Conservation (phyloP, 2,888 invertebrate species). For the Galeopsomyia nigrocyanea region DNA sequence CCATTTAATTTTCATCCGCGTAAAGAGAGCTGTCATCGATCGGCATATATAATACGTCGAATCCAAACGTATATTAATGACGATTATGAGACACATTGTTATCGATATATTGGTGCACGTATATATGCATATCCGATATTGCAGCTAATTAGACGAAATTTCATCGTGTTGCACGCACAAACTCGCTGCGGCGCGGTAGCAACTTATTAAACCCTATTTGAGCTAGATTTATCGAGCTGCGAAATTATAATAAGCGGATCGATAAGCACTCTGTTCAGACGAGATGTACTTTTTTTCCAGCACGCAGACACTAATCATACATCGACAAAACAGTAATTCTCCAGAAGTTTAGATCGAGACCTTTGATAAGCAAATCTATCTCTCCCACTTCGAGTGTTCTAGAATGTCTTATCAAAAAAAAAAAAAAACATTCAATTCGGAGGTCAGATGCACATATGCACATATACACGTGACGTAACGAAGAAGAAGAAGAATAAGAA, state of each 20-base stretch:
- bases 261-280: background rate
- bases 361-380: constrained; percentile 13
- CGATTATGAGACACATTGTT: too few relatives aligned
- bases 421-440: constrained; percentile 29
- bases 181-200: background rate
- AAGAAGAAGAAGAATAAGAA: background rate
- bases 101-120: too few relatives aligned
- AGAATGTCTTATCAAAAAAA: constrained; percentile 28
- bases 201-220: constrained; percentile 19
- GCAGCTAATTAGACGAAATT: too few relatives aligned
- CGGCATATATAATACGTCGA: too few relatives aligned
- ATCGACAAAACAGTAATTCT: background rate
- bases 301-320: background rate
- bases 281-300: background rate
- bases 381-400: background rate
- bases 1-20: too few relatives aligned
- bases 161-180: background rate
- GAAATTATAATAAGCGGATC: background rate
- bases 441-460: constrained; percentile 41
- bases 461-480: too few relatives aligned
- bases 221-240: constrained; percentile 3
- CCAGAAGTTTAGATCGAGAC: constrained; percentile 19
- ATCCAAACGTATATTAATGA: too few relatives aligned
- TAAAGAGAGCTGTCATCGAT: too few relatives aligned
- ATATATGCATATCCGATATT: too few relatives aligned